These are phyloP conservation scores for Polymixis lichenea DNA, from an alignment of 2,888 invertebrate genomes.

Conservation along the genomic window DNA sequence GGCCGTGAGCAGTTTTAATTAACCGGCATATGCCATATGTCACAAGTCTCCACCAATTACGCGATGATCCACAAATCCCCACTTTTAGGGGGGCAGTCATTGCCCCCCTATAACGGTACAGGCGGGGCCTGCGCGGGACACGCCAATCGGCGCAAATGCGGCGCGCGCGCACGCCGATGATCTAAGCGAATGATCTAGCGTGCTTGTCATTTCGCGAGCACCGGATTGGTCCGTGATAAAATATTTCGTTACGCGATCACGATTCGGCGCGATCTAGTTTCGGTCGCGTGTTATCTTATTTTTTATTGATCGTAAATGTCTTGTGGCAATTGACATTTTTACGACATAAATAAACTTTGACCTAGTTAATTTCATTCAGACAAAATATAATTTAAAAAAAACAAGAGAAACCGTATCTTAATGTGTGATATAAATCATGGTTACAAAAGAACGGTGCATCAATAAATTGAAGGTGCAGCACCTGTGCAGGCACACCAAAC, in stretches of 20 bases:
- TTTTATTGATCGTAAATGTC: slow-evolving; percentile 74
- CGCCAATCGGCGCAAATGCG: slow-evolving; percentile 87
- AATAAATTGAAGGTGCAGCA: slow-evolving; percentile 72
- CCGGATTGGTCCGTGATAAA: slow-evolving; percentile 86
- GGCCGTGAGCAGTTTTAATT: slow-evolving; percentile 81
- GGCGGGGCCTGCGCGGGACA: slow-evolving; percentile 85
- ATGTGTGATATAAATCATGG: slow-evolving; percentile 65
- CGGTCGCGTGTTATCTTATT: slow-evolving; percentile 66
- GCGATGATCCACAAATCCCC: slow-evolving; percentile 86
- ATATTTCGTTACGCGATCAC: slow-evolving; percentile 76
- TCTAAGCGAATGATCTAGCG: slow-evolving; percentile 90
- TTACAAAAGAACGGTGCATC: slow-evolving; percentile 66
- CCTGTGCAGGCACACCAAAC: slow-evolving; percentile 74
- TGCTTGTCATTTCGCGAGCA: slow-evolving; percentile 88
- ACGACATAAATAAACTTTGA: slow-evolving; percentile 77
- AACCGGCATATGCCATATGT: slow-evolving; percentile 84
- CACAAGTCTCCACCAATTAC: slow-evolving; percentile 80
- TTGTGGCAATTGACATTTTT: slow-evolving; percentile 72
- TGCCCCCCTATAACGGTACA: slow-evolving; percentile 89
- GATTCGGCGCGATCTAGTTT: slow-evolving; percentile 84
- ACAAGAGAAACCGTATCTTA: slow-evolving; percentile 48
- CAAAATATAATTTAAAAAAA: slow-evolving; percentile 41
- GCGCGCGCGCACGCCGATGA: slow-evolving; percentile 81
- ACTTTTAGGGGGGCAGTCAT: slow-evolving; percentile 86
- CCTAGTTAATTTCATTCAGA: slow-evolving; percentile 71